Evolutionary conservation across 92 coral and sea anemone species (phyloP).

Genomic region (Zoanthus sansibaricus): DNA sequence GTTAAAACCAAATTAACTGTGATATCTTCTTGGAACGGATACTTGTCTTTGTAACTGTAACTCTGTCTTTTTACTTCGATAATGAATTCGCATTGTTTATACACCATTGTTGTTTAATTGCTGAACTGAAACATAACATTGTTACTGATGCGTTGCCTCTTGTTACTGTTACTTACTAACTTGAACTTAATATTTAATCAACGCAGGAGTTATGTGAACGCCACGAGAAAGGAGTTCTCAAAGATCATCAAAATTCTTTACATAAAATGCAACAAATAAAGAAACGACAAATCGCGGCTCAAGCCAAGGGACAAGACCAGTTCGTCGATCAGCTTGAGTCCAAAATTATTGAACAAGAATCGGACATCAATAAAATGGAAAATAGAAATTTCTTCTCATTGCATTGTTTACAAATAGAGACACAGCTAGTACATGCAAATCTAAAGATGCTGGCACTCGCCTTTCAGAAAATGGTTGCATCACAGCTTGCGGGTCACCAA

Average conservation of each 20-base stretch:
- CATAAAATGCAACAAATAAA: constrained; percentile 99
- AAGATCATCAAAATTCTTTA: constrained; percentile 96
- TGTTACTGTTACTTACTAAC: not conserved
- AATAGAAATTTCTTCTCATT: constrained; percentile 95
- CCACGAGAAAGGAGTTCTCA: constrained; percentile 96
- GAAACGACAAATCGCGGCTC: constrained; percentile 96
- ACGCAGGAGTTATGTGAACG: constrained; percentile 93
- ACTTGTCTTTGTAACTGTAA: too few relatives aligned
- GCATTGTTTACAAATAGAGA: constrained; percentile 95
- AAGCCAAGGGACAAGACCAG: constrained; percentile 97
- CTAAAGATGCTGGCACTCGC: constrained; percentile 86
- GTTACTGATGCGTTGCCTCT: not conserved
- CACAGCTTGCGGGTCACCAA: constrained; percentile 85
- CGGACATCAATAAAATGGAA: constrained; percentile 98
- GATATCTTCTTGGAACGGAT: too few relatives aligned
- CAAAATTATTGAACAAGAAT: constrained; percentile 94
- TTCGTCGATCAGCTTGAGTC: constrained; percentile 92
- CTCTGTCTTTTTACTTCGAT: too few relatives aligned
- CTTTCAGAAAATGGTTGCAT: constrained; percentile 81
- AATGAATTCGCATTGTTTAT: too few relatives aligned
- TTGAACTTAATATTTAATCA: not conserved
- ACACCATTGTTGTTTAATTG: too few relatives aligned
- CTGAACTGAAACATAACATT: too few relatives aligned
- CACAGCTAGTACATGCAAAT: constrained; percentile 95
- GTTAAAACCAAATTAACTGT: too few relatives aligned